Evolutionary conservation across 2,797 vertebrate genomes (phyloP), one percentile per base, ranked within the genome.

Genomic region (Trematomus bernacchii): DNA sequence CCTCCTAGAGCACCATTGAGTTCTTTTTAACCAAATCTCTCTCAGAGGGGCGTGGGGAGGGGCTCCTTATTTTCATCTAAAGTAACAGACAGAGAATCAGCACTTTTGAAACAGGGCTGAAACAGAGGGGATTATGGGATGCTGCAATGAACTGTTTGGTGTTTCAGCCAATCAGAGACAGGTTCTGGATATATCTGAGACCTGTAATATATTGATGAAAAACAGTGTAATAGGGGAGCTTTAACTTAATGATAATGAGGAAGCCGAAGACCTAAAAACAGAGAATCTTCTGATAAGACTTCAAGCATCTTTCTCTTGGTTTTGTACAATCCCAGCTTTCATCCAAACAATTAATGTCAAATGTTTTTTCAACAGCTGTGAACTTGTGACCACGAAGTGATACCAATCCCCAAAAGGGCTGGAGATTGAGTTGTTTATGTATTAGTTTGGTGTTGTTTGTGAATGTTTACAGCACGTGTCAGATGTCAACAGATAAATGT

Each of bases 221-320:
- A 27, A 27, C 4, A 27, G 27, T 27, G 5, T 1, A 5, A 27
- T 27, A 5, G 27, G 1, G 27, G 27, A 27, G 4, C 27, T 27
- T 27, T 27, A 51, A 65, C 42, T 77, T 82, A 48, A 10, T 4
- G 40, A 42, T 59, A 16, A 62, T 59, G 73, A 47, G 51, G 69
- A 72, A 68, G 62, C 51, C 51, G 43, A 4, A 47, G 18, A 12
- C 66, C 47, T 71, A 63, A 33, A 13, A 52, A 19, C 21, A 37
- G 33, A 47, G 3, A 16, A 51, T 73, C 71, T 65, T 42, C 52
- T 65, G 73, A 86, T 86, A 60, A 79, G 62, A 73, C 61, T 57
- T 53, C 40, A 65, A 71, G 40, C 42, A 64, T 54, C 19, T 52
- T 59, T 33, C 51, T 63, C 9, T 66, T 54, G 10, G 2, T 52